Evolutionary conservation across 1,140 invertebrate genomes (phyloP).

Genomic region (Ostrea edulis): DNA sequence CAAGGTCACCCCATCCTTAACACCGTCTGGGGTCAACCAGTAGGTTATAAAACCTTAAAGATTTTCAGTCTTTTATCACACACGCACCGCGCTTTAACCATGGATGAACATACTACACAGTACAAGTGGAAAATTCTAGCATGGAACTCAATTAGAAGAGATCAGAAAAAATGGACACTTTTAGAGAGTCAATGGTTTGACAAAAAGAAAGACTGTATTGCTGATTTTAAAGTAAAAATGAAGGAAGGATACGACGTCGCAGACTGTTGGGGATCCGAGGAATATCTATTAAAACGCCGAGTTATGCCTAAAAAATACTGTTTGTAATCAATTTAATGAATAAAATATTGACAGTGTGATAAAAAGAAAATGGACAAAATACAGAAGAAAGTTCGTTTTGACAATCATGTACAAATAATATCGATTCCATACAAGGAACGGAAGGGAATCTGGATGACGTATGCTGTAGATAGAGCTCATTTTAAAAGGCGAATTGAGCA

Average conservation of each 20-base stretch:
- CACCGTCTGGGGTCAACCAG: no score
- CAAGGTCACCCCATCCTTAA: no score
- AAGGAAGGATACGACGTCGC: constrained; percentile 31
- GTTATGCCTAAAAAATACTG: constrained; percentile 38
- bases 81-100: neutral
- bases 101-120: constrained; percentile 35
- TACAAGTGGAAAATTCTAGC: constrained; percentile 37
- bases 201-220: constrained; percentile 38
- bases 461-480: no score
- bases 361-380: constrained; percentile 37
- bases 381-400: constrained; percentile 26
- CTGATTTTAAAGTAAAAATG: constrained; percentile 41
- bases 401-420: neutral
- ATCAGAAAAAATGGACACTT: constrained; percentile 41
- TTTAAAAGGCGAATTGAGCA: neutral
- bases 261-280: constrained; percentile 34
- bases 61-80: no score
- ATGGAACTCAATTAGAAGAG: constrained; percentile 36
- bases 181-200: neutral
- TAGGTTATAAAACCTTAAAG: no score
- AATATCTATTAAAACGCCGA: constrained; percentile 40
- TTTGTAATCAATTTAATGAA: constrained; percentile 33
- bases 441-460: neutral
- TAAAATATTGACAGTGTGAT: no score
- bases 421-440: neutral